Conservation (phyloP, 2,797 vertebrate species). For the Scomberomorus guttatus region DNA sequence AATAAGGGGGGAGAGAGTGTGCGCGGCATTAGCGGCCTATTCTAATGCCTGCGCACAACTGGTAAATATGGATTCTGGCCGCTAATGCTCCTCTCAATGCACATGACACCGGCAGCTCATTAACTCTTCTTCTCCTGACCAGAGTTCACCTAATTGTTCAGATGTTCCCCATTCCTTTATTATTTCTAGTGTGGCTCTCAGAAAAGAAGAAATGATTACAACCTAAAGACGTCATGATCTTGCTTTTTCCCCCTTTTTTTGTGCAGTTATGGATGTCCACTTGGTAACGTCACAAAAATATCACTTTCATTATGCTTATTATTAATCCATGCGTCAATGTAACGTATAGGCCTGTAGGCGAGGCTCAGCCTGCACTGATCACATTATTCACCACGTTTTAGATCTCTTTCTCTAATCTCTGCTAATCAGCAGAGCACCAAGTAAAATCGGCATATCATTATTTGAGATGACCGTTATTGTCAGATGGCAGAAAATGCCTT, state of each 20-base stretch:
- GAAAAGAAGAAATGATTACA: slow-evolving; percentile 62
- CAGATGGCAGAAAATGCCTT: slow-evolving; percentile 89
- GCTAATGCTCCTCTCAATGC: slow-evolving; percentile 72
- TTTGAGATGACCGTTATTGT: slow-evolving; percentile 92
- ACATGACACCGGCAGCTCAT: slow-evolving; percentile 75
- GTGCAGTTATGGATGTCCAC: slow-evolving; percentile 6
- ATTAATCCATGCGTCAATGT: not conserved
- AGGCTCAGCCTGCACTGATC: not conserved
- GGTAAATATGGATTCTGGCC: slow-evolving; percentile 87
- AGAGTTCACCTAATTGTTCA: slow-evolving; percentile 84
- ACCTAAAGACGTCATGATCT: slow-evolving; percentile 15
- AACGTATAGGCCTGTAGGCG: not conserved
- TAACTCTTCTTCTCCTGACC: slow-evolving; percentile 84
- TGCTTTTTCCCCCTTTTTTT: not conserved
- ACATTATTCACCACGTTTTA: slow-evolving; percentile 34
- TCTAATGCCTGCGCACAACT: slow-evolving; percentile 74
- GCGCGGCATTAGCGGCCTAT: slow-evolving; percentile 84
- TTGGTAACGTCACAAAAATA: slow-evolving; percentile 11
- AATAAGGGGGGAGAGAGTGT: slow-evolving; percentile 80
- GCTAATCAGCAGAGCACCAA: slow-evolving; percentile 57
- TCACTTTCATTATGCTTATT: not conserved
- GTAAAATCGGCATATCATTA: slow-evolving; percentile 68
- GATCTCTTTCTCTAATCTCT: slow-evolving; percentile 29
- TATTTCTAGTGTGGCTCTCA: slow-evolving; percentile 46
- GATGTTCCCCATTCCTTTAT: slow-evolving; percentile 76